Conservation (phyloP, 2,888 invertebrate species). For the Caenorhabditis macrosperma region DNA sequence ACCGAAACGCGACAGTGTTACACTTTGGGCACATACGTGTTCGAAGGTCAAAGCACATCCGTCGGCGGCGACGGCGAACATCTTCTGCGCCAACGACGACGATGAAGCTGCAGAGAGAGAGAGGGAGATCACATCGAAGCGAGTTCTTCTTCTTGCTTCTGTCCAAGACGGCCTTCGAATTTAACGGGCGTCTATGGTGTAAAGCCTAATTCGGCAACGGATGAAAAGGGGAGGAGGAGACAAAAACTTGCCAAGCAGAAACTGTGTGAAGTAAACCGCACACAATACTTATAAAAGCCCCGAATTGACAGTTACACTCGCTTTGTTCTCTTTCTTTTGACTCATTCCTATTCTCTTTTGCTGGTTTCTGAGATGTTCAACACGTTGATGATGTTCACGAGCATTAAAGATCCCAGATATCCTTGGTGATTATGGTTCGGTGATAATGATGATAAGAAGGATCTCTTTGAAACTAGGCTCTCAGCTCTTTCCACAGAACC, state of each 20-base stretch:
- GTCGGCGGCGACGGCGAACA: slow-evolving; percentile 8
- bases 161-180: slow-evolving; percentile 28
- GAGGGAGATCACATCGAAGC: slow-evolving; percentile 4
- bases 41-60: slow-evolving; percentile 48
- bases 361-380: neutral
- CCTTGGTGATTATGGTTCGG: too few relatives aligned
- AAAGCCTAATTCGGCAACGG: slow-evolving; percentile 37
- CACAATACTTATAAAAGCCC: neutral
- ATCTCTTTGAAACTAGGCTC: too few relatives aligned
- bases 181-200: slow-evolving; percentile 36
- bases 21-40: slow-evolving; percentile 34
- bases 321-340: slow-evolving; percentile 2
- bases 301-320: neutral
- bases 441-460: too few relatives aligned
- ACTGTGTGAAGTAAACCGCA: slow-evolving; percentile 31
- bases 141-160: slow-evolving; percentile 22
- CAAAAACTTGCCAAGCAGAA: slow-evolving; percentile 50
- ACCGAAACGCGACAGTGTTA: too few relatives aligned
- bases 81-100: neutral
- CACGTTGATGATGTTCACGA: too few relatives aligned
- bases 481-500: too few relatives aligned
- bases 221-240: slow-evolving; percentile 5
- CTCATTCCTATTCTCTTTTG: neutral
- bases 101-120: slow-evolving; percentile 8
- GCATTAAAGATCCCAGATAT: too few relatives aligned